Conservation (phyloP, 2,113 vertebrate species). For the Merops nubicus region DNA sequence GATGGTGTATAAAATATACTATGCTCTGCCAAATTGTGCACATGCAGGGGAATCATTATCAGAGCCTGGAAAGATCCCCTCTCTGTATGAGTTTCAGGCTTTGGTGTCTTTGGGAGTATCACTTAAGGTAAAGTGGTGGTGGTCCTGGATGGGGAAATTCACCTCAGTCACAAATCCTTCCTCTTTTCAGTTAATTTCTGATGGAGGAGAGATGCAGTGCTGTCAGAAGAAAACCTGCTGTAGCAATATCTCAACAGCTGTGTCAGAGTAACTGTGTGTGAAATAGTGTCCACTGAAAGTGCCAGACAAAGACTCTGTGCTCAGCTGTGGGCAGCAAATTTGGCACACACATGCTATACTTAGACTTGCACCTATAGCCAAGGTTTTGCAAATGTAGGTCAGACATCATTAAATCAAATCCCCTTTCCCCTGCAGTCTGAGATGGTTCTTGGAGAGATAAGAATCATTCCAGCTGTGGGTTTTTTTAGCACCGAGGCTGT, state of each 20-base stretch:
- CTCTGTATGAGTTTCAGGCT: neutral
- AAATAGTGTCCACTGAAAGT: neutral
- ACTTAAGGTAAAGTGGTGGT: neutral
- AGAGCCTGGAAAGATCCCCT: neutral
- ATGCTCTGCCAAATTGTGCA: neutral
- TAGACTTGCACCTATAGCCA: neutral
- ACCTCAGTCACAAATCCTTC: neutral
- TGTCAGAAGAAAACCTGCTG: neutral
- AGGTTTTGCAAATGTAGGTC: slow-evolving; percentile 15
- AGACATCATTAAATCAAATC: neutral
- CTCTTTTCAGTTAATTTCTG: neutral
- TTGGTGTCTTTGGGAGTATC: neutral
- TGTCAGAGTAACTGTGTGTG: neutral
- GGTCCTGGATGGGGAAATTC: neutral
- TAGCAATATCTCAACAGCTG: neutral
- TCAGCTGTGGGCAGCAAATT: neutral
- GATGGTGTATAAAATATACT: neutral
- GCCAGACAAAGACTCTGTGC: neutral
- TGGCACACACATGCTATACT: neutral
- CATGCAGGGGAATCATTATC: neutral
- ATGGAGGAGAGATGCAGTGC: neutral
- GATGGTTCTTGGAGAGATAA: neutral
- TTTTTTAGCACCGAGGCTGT: neutral
- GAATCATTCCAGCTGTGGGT: neutral
- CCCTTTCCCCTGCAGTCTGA: neutral